Base-by-base conservation (phyloP, 2,113 vertebrate genomes). In the Alethe diademata region DNA sequence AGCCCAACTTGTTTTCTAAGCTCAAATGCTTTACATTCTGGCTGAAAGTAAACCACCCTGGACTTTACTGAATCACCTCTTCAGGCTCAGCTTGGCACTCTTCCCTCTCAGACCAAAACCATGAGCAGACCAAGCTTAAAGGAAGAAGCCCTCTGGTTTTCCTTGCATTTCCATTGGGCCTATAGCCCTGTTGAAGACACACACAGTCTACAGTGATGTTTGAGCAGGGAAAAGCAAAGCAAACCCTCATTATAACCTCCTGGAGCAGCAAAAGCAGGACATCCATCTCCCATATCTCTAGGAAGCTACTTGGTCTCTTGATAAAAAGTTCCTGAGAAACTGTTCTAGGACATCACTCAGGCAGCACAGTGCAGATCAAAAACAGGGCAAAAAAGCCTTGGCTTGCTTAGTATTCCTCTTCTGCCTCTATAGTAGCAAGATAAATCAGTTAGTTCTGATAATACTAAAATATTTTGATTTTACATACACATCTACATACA, bases 11-110 rank as follows among this genome's bases (percentile, higher is more conserved):
- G 73, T 90, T 91, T 93, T 87, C 51, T 73, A 42, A 48, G 23
- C 31, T 79, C 71, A 76, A 48, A 88, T 69, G 31, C n/a, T 91
- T 86, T 79, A 43, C n/a, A 45, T 65, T 88, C 54, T 65, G 54
- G 16, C 36, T 54, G 31, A 90, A 83, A 88, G 67, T 5, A 45
- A 91, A 60, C 40, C 33, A 60, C 19, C 43, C 15, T 47, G n/a
- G 54, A 31, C 62, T 65, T 92, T 4, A 45, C 5, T 82, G 50
- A 53, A 88, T 40, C n/a, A 73, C 24, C 14, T 72, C 58, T 64
- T 60, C 24, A 75, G 53, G 15, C 23, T 90, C 40, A 75, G 70
- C 57, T 83, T 67, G 62, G n/a, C n/a, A 42, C 8, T 69, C 26
- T 75, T 26, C 48, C 28, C 23, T 87, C 6, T 5, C 38, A 82